These are phyloP conservation scores for Calypte anna DNA, from an alignment of 2,113 vertebrate species.

Conservation along the genomic window DNA sequence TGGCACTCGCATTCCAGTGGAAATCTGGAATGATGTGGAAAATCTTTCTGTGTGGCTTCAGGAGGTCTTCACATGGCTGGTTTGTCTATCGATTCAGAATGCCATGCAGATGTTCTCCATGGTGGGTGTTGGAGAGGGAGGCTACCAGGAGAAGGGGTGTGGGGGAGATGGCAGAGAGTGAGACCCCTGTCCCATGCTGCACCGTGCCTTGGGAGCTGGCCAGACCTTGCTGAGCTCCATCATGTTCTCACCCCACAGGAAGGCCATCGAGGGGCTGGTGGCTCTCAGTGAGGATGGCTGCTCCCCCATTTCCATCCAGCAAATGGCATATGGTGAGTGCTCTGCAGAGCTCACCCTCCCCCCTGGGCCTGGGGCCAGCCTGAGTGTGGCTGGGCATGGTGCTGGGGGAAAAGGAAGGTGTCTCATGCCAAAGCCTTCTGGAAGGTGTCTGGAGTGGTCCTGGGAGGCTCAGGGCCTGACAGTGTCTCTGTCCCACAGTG, in stretches of 20 bases:
- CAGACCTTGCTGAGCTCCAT: fast-evolving
- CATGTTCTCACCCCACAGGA: conserved; percentile 50
- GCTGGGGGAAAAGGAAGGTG: not conserved
- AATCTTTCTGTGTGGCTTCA: not conserved
- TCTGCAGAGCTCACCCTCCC: not conserved
- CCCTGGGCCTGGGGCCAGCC: fast-evolving
- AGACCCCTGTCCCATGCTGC: not conserved
- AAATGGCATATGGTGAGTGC: conserved; percentile 82
- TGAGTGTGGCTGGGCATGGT: not conserved
- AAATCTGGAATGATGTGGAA: not conserved
- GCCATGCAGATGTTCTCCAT: fast-evolving
- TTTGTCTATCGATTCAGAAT: not conserved
- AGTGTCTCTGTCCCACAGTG: conserved; percentile 41
- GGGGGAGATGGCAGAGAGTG: not conserved
- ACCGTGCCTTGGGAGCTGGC: not conserved
- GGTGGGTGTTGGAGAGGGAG: not conserved
- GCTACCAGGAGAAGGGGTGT: not conserved
- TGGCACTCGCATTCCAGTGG: not conserved
- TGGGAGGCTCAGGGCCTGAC: not conserved
- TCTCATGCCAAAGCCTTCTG: fast-evolving
- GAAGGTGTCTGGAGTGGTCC: not conserved
- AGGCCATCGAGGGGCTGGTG: conserved; percentile 79
- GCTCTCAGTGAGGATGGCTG: conserved; percentile 79
- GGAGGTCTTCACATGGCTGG: not conserved
- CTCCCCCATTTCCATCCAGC: conserved; percentile 78